phyloP scores from a whole-genome alignment of 2,888 invertebrate genomes.

The Colostygia pectinataria region DNA sequence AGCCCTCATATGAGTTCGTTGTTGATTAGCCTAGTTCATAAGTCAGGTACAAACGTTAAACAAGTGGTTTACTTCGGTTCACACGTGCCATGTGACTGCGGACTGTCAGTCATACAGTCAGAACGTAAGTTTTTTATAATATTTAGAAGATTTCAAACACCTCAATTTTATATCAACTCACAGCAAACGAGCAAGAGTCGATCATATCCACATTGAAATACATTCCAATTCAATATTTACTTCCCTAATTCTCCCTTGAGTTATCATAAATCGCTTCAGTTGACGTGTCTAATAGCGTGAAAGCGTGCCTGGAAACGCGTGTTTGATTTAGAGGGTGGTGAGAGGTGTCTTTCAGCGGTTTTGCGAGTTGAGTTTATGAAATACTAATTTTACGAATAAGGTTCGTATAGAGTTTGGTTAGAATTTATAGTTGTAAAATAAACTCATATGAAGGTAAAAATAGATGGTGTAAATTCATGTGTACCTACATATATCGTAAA shows the following conservation, averaged over 20 bases:
- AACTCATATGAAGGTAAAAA: too few relatives aligned
- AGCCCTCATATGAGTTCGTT: too few relatives aligned
- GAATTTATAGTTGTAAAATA: too few relatives aligned
- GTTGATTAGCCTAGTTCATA: too few relatives aligned
- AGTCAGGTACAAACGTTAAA: too few relatives aligned
- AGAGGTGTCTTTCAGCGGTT: slow-evolving; percentile 15
- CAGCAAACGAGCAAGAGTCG: background rate
- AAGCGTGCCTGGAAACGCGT: slow-evolving; percentile 11
- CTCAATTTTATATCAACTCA: too few relatives aligned
- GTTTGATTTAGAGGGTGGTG: slow-evolving; percentile 22
- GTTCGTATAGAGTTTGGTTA: background rate
- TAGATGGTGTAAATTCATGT: too few relatives aligned
- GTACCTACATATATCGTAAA: too few relatives aligned
- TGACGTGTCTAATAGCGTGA: slow-evolving; percentile 22
- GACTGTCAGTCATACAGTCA: too few relatives aligned
- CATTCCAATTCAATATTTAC: slow-evolving; percentile 13
- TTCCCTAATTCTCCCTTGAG: slow-evolving; percentile 9
- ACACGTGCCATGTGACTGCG: too few relatives aligned
- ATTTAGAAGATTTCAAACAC: background rate
- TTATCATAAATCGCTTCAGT: slow-evolving; percentile 19
- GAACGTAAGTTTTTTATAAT: too few relatives aligned
- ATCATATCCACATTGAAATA: slow-evolving; percentile 1
- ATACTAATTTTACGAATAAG: slow-evolving; percentile 9
- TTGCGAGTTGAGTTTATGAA: slow-evolving; percentile 6
- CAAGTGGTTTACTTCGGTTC: too few relatives aligned